phyloP scores from a whole-genome alignment of 2,113 vertebrate genomes.

The Gracilinanus agilis region DNA sequence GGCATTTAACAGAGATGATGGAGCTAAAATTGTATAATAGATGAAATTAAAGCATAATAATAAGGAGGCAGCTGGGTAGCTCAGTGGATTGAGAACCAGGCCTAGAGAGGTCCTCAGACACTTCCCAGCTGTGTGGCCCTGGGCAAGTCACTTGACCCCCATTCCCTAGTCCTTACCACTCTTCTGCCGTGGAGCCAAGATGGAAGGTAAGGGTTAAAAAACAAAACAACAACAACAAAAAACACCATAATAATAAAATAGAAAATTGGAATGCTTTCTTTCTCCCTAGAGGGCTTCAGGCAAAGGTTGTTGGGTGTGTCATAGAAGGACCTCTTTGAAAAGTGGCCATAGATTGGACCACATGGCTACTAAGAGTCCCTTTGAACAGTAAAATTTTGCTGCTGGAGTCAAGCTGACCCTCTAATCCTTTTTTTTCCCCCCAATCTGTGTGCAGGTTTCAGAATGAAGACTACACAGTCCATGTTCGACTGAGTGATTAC shows the following conservation, averaged over 20 bases:
- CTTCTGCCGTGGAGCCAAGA: too few relatives aligned
- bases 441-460: slow-evolving; percentile 79
- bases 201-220: too few relatives aligned
- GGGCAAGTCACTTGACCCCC: too few relatives aligned
- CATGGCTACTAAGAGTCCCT: not conserved
- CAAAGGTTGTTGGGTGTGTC: not conserved
- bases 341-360: not conserved
- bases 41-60: not conserved
- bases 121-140: too few relatives aligned
- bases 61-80: too few relatives aligned
- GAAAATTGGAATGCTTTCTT: not conserved
- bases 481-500: slow-evolving; percentile 93
- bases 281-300: not conserved
- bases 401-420: not conserved
- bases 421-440: not conserved
- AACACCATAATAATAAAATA: not conserved
- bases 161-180: too few relatives aligned
- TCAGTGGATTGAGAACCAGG: too few relatives aligned
- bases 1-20: not conserved
- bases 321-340: not conserved
- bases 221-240: too few relatives aligned
- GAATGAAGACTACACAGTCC: slow-evolving; percentile 88
- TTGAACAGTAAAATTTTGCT: not conserved
- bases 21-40: not conserved
- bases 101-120: too few relatives aligned